phyloP scores from a whole-genome alignment of 2,797 vertebrate species.

The Fundulus diaphanus region DNA sequence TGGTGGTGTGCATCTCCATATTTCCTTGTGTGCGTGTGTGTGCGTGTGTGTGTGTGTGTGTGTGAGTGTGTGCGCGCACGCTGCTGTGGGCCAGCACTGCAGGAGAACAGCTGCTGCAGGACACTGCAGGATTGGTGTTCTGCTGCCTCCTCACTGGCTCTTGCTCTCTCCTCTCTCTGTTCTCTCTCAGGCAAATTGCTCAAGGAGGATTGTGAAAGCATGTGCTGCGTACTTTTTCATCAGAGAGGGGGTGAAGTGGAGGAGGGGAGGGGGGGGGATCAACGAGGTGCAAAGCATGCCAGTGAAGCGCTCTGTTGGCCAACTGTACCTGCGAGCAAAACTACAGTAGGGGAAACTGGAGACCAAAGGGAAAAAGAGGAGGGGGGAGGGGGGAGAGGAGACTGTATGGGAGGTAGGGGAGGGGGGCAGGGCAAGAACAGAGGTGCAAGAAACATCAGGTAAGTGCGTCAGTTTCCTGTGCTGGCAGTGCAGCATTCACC shows the following conservation, averaged over 20 bases:
- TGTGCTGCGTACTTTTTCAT: conserved; percentile 78
- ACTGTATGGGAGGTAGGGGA: conserved; percentile 47
- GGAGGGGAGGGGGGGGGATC: conserved; percentile 4
- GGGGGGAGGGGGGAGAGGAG: conserved; percentile 49
- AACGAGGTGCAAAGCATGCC: conserved; percentile 73
- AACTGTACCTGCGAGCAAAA: conserved; percentile 73
- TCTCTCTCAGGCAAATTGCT: conserved; percentile 77
- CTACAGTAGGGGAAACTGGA: conserved; percentile 73
- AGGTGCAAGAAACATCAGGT: conserved; percentile 83
- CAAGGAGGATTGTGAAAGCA: conserved; percentile 77
- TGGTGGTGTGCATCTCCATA: conserved; percentile 23
- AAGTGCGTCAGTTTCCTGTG: conserved; percentile 84
- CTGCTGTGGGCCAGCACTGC: conserved; percentile 76
- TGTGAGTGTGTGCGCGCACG: conserved; percentile 38
- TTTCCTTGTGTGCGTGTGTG: conserved; percentile 33
- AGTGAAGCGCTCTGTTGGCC: conserved; percentile 63
- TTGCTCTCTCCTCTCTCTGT: conserved; percentile 39
- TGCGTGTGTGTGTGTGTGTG: conserved; percentile 37
- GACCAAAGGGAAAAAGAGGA: conserved; percentile 56
- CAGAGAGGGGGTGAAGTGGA: conserved; percentile 12
- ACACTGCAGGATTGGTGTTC: conserved; percentile 81
- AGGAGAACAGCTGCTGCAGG: conserved; percentile 84
- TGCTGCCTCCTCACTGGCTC: conserved; percentile 65
- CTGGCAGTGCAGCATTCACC: conserved; percentile 75
- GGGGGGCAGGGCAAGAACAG: conserved; percentile 56